phyloP scores from a whole-genome alignment of 1,140 invertebrate species.

The Philopotamus ludificatus region DNA sequence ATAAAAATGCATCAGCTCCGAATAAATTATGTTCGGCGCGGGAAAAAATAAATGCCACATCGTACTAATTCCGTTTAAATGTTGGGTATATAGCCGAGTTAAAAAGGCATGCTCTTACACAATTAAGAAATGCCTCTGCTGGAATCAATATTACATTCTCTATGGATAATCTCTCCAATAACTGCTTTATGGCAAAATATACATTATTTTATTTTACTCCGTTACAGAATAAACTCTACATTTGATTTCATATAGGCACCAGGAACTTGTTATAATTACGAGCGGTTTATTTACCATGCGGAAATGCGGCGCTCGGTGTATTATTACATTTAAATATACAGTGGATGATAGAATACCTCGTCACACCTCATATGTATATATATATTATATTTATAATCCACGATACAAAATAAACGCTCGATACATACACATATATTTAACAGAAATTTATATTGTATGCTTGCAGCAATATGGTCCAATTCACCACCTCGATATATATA shows the following conservation, averaged over 20 bases:
- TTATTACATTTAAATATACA: no score
- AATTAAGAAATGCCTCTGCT: background rate
- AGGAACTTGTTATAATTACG: conserved; percentile 23
- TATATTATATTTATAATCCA: background rate
- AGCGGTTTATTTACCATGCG: background rate
- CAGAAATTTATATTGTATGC: background rate
- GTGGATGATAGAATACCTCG: no score
- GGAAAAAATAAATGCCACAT: background rate
- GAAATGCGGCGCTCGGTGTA: conserved; percentile 4
- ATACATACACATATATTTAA: background rate
- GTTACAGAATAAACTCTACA: conserved; percentile 18
- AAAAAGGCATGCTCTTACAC: background rate
- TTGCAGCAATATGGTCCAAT: background rate
- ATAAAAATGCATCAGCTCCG: background rate
- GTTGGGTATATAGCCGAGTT: conserved; percentile 7
- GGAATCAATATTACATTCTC: no score
- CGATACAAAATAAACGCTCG: background rate
- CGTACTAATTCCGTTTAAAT: no score
- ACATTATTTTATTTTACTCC: conserved; percentile 1
- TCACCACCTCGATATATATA: background rate
- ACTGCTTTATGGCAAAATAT: conserved; percentile 12
- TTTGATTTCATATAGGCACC: conserved; percentile 29
- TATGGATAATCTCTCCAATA: background rate
- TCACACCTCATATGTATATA: background rate
- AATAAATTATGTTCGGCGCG: background rate